Conservation (phyloP, 2,888 invertebrate species). For the Tipula helvola region DNA sequence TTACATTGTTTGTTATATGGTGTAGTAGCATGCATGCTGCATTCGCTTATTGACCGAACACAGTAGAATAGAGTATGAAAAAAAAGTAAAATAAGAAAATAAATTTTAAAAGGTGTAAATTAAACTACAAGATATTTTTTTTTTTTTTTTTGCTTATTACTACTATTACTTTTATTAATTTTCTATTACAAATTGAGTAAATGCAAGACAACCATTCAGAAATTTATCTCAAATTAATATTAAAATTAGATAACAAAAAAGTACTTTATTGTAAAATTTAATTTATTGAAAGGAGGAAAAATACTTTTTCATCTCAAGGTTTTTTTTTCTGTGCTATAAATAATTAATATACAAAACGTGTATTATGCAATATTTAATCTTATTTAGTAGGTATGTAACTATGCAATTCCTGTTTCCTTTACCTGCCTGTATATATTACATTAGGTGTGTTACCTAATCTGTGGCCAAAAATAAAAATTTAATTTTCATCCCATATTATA, state of each 20-base stretch:
- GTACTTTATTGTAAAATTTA: not conserved
- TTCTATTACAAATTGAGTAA: not conserved
- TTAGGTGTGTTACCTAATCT: not conserved
- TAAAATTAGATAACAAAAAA: not conserved
- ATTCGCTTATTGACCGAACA: not conserved
- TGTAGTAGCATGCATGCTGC: not conserved
- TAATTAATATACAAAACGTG: not conserved
- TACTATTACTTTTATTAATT: not conserved
- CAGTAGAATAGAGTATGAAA: not conserved
- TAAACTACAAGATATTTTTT: not conserved
- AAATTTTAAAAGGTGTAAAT: not conserved
- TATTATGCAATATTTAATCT: not conserved
- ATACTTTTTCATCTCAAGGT: not conserved
- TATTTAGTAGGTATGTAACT: not conserved
- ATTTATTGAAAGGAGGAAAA: not conserved
- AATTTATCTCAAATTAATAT: not conserved
- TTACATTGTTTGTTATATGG: not conserved
- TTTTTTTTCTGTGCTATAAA: not conserved
- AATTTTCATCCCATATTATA: not conserved
- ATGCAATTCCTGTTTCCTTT: not conserved
- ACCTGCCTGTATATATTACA: not conserved
- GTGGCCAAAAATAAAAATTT: not conserved
- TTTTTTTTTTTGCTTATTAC: not conserved
- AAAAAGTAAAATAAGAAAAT: not conserved
- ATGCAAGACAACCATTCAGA: not conserved